Base-by-base conservation (phyloP, 2,797 vertebrate genomes). In the Falco novaeseelandiae region DNA sequence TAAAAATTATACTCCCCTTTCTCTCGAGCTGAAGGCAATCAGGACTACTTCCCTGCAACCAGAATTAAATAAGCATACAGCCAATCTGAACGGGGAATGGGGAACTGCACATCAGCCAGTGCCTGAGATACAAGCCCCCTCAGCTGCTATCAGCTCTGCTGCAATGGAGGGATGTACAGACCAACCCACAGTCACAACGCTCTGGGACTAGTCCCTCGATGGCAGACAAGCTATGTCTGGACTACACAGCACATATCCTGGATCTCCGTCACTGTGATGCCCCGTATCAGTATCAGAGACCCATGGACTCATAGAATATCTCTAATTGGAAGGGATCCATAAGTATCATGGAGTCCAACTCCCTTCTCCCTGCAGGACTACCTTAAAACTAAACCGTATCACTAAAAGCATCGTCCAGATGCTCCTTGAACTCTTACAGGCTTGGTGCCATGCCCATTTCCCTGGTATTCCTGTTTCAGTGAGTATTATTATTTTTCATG, bases 101-200 rank as follows among this genome's bases (percentile, higher is more conserved):
- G 29, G 65, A 90, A 4, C 34, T 44, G 21, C 15, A 14, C 26
- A 18, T 46, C 12, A 8, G 38, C 9, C 65, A 5, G 10, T 29
- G 30, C 48, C 38, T 51, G 51, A 67, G 18, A 19, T 4, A 54
- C 13, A 46, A 66, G 40, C 23, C n/a, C 25, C 34, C 29, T 63
- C 44, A 38, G 63, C 55, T 82, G n/a, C 48, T 40, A 1, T 12
- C 2, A 3, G 66, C 46, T 72, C n/a, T n/a, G 2, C 55, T 58
- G 59, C 59, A n/a, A 52, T 2, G 46, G 42, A 67, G 21, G 30
- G 18, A 12, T 42, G 38, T 11, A n/a, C 58, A 26, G 10, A 49
- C 1, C 29, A 89, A 55, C 34, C 51, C 49, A n/a, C 5, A 6
- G 2, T 57, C 72, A 17, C 1, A 0, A 2, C 8, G 21, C 21